These are phyloP conservation scores for Caerostris darwini DNA, from an alignment of 1,140 invertebrate species.

Conservation along the genomic window DNA sequence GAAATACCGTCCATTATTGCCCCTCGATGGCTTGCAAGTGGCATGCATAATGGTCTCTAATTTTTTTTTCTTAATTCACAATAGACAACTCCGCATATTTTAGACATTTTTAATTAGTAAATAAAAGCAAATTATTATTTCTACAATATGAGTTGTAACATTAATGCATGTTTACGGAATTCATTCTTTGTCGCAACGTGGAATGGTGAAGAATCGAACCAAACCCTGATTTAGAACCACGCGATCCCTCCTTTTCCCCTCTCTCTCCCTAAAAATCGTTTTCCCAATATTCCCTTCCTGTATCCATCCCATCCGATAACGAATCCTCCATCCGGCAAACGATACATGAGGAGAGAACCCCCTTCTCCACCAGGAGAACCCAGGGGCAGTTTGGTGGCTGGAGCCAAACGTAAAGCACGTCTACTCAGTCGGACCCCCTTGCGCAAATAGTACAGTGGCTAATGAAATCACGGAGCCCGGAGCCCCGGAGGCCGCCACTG, in stretches of 20 bases:
- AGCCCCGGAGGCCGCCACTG: constrained; percentile 45
- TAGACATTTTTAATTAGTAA: too few species aligned
- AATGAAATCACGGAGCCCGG: constrained; percentile 67
- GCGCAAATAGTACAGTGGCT: constrained; percentile 59
- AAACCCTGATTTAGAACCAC: not conserved
- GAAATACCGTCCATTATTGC: too few species aligned
- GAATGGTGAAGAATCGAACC: too few species aligned
- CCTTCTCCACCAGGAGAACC: constrained; percentile 21
- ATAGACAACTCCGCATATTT: too few species aligned
- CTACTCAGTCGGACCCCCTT: constrained; percentile 20
- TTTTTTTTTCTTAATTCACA: too few species aligned
- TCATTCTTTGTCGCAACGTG: too few species aligned
- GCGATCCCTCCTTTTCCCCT: not conserved
- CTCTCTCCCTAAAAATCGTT: not conserved
- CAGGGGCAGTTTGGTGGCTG: not conserved
- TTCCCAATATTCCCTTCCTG: not conserved
- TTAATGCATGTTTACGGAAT: too few species aligned
- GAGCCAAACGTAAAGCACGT: constrained; percentile 45
- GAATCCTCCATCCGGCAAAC: constrained; percentile 1
- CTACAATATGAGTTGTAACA: too few species aligned
- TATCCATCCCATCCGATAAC: not conserved
- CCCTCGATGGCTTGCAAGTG: too few species aligned
- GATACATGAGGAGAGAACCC: constrained; percentile 60
- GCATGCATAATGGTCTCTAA: too few species aligned
- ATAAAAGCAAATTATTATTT: too few species aligned